Percentiles rank a stretch among this genome's conserved stretches.
These are phyloP conservation scores for Uloborus plumipes DNA, from an alignment of 2,888 invertebrate species.

Conservation along the genomic window DNA sequence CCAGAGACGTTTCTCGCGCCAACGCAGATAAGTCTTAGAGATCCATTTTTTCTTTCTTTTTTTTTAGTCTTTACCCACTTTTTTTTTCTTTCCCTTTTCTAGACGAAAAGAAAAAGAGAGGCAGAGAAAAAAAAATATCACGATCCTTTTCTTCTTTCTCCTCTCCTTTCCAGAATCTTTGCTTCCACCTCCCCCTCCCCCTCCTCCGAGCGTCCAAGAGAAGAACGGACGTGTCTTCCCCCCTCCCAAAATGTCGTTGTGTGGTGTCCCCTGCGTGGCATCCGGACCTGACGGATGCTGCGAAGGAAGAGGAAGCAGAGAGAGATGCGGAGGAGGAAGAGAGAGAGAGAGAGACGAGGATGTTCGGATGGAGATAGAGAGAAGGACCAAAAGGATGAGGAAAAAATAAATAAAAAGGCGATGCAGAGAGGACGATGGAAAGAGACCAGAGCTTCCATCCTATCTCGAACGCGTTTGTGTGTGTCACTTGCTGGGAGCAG, in stretches of 20 bases:
- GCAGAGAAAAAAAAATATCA: constrained; percentile 25
- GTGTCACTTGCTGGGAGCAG: too few relatives aligned
- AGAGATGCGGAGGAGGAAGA: constrained; percentile 26
- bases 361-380: not conserved
- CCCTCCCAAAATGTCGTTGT: constrained; percentile 5
- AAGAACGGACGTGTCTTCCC: constrained; percentile 53
- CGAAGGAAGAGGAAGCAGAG: constrained; percentile 24
- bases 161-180: constrained; percentile 35
- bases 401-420: not conserved
- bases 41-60: constrained; percentile 8
- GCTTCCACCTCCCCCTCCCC: not conserved
- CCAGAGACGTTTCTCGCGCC: constrained; percentile 53
- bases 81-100: constrained; percentile 20
- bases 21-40: constrained; percentile 55
- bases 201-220: constrained; percentile 25
- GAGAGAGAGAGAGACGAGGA: constrained; percentile 16
- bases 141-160: constrained; percentile 40
- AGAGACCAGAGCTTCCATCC: too few relatives aligned
- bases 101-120: constrained; percentile 8
- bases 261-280: constrained; percentile 44
- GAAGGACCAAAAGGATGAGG: not conserved
- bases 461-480: too few relatives aligned
- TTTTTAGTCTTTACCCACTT: constrained; percentile 9
- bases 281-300: constrained; percentile 55
- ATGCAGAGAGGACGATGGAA: too few relatives aligned